Evolutionary conservation across 2,888 invertebrate species (phyloP).

Genomic region (Hydraecia micacea): DNA sequence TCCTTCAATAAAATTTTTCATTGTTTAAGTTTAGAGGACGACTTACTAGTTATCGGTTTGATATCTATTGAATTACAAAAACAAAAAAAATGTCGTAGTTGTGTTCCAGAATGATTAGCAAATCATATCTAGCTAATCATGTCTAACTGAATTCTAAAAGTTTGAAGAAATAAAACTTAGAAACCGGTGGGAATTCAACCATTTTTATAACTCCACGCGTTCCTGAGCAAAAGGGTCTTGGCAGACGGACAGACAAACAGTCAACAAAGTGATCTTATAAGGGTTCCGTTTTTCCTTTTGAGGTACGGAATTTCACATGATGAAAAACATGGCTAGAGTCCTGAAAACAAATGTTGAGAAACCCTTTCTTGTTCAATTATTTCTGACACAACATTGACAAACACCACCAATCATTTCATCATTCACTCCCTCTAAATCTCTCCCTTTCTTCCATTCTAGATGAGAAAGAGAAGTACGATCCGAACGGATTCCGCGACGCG

Average conservation of each 20-base stretch:
- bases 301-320: constrained; percentile 71
- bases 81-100: too few species aligned
- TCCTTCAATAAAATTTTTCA: not conserved
- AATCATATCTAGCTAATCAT: not conserved
- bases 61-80: too few species aligned
- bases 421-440: not conserved
- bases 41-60: not conserved
- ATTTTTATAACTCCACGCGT: not conserved
- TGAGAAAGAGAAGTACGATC: constrained; percentile 99
- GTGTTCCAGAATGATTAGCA: too few species aligned
- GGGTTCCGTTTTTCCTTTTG: too few species aligned
- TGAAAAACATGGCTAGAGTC: constrained; percentile 89
- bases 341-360: constrained; percentile 85
- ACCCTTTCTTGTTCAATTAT: constrained; percentile 85
- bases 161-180: too few species aligned
- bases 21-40: not conserved
- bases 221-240: too few species aligned
- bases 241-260: too few species aligned
- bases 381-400: constrained; percentile 66
- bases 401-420: not conserved
- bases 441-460: constrained; percentile 89
- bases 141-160: too few species aligned
- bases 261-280: too few species aligned
- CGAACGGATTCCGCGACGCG: constrained; percentile 99
- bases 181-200: not conserved